Conservation (phyloP, 2,797 vertebrate genomes). For the Macropus fuliginosus region DNA sequence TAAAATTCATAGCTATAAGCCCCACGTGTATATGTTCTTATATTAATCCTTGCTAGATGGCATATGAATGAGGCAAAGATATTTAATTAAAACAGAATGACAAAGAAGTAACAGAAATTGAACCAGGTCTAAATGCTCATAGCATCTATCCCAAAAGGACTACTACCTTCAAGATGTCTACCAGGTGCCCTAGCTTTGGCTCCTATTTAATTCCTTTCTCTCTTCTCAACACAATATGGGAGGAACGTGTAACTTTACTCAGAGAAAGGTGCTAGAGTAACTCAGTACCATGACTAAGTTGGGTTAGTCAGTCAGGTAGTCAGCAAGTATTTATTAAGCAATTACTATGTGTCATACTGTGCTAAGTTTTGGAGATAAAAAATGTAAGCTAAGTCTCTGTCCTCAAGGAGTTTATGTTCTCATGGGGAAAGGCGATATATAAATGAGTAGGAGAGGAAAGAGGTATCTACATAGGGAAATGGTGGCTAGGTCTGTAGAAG, state of each 20-base stretch:
- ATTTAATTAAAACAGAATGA: neutral
- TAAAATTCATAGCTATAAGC: neutral
- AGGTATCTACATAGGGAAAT: neutral
- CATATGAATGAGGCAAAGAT: neutral
- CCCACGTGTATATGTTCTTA: neutral
- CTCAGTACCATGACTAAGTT: neutral
- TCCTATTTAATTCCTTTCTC: neutral
- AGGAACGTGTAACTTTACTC: neutral
- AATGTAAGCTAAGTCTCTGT: neutral
- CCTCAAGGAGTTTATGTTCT: neutral
- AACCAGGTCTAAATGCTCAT: neutral
- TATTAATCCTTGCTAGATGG: neutral
- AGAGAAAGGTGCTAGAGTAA: neutral
- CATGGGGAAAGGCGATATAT: neutral
- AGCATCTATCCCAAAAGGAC: neutral
- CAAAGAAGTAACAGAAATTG: neutral
- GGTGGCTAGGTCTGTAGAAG: neutral
- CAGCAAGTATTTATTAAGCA: neutral
- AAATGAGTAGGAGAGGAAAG: neutral
- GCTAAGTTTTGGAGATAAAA: neutral
- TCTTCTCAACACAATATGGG: neutral
- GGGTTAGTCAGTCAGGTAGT: neutral
- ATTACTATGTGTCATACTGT: neutral
- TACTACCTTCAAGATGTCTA: neutral
- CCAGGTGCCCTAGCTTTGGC: neutral